phyloP scores from a whole-genome alignment of 2,888 invertebrate species.

The Leptinotarsa juncta region DNA sequence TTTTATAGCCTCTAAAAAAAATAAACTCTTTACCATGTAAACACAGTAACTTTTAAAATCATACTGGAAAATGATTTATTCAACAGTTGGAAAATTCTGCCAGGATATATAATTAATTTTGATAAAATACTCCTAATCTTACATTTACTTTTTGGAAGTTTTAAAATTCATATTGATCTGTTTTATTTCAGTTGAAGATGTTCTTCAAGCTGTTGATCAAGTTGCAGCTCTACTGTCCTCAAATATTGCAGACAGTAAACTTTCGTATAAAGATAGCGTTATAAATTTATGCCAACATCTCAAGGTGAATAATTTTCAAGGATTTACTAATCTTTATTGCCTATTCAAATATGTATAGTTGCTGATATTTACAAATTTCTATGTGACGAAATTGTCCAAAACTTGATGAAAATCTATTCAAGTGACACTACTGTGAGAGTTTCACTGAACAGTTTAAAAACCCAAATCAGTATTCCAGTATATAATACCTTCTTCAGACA shows the following conservation, averaged over 20 bases:
- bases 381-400: too few relatives aligned
- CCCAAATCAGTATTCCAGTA: background rate
- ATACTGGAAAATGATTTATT: too few relatives aligned
- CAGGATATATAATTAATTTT: too few relatives aligned
- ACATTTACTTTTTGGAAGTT: conserved; percentile 21
- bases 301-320: conserved; percentile 68
- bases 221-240: conserved; percentile 82
- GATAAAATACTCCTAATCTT: too few relatives aligned
- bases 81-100: too few relatives aligned
- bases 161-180: background rate
- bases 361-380: background rate
- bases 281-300: conserved; percentile 83
- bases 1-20: too few relatives aligned
- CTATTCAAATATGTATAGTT: background rate
- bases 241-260: conserved; percentile 77
- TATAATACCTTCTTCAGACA: too few relatives aligned
- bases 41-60: too few relatives aligned
- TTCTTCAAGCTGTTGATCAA: conserved; percentile 85
- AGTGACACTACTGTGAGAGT: too few relatives aligned
- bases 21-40: too few relatives aligned
- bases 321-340: background rate
- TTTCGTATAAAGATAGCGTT: conserved; percentile 76
- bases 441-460: background rate
- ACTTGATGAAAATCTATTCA: background rate
- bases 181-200: conserved; percentile 79